Evolutionary conservation across 2,888 invertebrate species (phyloP), one percentile per base, ranked within the genome.

Genomic region (Stomorhina lunata): DNA sequence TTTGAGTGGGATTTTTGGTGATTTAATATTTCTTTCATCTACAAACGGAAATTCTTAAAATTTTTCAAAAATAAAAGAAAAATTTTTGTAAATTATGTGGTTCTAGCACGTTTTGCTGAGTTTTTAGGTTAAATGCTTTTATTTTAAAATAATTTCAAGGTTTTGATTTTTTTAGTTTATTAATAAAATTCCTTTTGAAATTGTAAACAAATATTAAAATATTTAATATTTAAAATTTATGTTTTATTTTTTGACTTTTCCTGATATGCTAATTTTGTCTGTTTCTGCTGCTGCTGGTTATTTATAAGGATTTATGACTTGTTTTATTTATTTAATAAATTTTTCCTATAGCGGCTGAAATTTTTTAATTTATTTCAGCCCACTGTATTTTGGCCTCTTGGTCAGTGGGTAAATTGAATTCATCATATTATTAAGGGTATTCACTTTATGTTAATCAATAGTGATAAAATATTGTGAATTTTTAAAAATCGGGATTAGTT

Each of bases 81-180:
- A 32, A 17, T 29, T n/a, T 43, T 12, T 37, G n/a, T 25, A 29
- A 73, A 59, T 50, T 75, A 27, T 79, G 65, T 57, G 81, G 77
- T 80, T 81, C 79, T 85, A 86, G 85, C 86, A 85, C 84, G 84
- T 85, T 85, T 86, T 84, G 79, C 73, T 71, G 84, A 79, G 37
- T 48, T 50, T 37, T 40, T 20, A 61, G 37, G 29, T 40, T 61
- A 53, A 40, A 29, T 63, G 12, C 53, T 32, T 37, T 27, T 15
- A 12, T 40, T 68, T 29, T n/a, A n/a, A n/a, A 22, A 61, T 50
- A 15, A 29, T 66, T 53, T 66, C 59, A 71, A 66, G 55, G 72
- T 59, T 65, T n/a, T n/a, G n/a, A n/a, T n/a, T n/a, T n/a, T n/a
- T n/a, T n/a, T n/a, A n/a, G n/a, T n/a, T n/a, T n/a, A n/a, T n/a